phyloP scores from a whole-genome alignment of 1,140 invertebrate species.

The Sarcophaga peregrina region DNA sequence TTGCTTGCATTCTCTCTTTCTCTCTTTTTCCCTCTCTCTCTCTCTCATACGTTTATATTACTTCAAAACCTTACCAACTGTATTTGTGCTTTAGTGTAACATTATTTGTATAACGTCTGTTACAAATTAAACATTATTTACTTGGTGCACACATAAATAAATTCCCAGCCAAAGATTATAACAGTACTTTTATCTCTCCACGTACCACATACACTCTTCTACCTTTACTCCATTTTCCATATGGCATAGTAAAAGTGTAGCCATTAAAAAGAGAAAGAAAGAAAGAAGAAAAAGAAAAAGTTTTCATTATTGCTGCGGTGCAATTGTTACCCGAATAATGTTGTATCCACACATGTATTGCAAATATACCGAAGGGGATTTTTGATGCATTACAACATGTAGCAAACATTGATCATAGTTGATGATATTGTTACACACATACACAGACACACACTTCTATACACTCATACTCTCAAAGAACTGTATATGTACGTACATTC shows the following conservation, averaged over 20 bases:
- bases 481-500: no score
- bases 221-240: no score
- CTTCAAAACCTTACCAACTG: no score
- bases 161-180: not conserved
- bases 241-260: no score
- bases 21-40: no score
- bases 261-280: no score
- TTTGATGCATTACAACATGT: constrained; percentile 36
- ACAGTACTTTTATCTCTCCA: not conserved
- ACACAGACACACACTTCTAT: not conserved
- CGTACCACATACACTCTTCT: not conserved
- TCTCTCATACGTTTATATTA: no score
- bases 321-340: constrained; percentile 16
- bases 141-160: no score
- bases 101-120: not conserved
- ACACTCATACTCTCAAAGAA: not conserved
- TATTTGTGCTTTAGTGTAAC: no score
- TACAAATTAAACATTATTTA: constrained; percentile 20
- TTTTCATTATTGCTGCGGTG: constrained; percentile 17
- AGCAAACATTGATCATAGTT: constrained; percentile 38
- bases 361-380: constrained; percentile 28
- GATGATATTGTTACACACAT: constrained; percentile 14
- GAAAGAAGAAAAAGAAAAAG: not conserved
- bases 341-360: not conserved
- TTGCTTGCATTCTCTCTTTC: no score